Base-by-base conservation (phyloP, 2,888 invertebrate species). In the Apantesis nais region DNA sequence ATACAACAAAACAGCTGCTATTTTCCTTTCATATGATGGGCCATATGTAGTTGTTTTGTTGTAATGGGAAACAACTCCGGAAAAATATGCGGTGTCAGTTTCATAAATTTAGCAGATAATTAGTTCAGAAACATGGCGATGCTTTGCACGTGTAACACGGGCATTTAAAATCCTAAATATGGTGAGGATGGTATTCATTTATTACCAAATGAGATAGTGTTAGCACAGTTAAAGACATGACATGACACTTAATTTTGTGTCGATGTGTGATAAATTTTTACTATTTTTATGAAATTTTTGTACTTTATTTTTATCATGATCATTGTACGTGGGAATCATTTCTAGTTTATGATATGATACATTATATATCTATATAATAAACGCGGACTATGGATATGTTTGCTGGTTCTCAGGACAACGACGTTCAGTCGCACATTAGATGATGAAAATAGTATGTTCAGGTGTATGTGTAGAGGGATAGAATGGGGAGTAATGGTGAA, bases 61-160 rank as follows among this genome's bases (percentile, higher is more conserved):
- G 60, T 80, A 82, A 48, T 63, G 69, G 79, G 72, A 62, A 67
- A 62, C 67, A 66, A 62, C 66, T 69, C 65, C 62, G 52, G 65
- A 70, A 75, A 19, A 22, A 63, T 68, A 72, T 75, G 77, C 79
- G 63, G 75, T 81, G 71, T 73, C 71, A 70, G 74, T 78, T 73
- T 73, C 71, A 41, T 61, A 71, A 39, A 70, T 80, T 71, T 70
- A 69, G 71, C 62, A 71, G 62, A 52, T 66, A 9, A 62, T 29
- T 39, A n/a, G 37, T 60, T 66, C 55, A 62, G 63, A 72, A 74
- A 80, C 75, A 72, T 69, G 69, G 68, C 64, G 62, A 68, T 67
- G 73, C 58, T 69, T 62, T 62, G 67, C 39, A 74, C 39, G 19
- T 67, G 68, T 71, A 52, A 70, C n/a, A 44, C 55, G 55, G 71